Evolutionary conservation across 2,888 invertebrate species (phyloP).

Genomic region (Dynastes tityus): DNA sequence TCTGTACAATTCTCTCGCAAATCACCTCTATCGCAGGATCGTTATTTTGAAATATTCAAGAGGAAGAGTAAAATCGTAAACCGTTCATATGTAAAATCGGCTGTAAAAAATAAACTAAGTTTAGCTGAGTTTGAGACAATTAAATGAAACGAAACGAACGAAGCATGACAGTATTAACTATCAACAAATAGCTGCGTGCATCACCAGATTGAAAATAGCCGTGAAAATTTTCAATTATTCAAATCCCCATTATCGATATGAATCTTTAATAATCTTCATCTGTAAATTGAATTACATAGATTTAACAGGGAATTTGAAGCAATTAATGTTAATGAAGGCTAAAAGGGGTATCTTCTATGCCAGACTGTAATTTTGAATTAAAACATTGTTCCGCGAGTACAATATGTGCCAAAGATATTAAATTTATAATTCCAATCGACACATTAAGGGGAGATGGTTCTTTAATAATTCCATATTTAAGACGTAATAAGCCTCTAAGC

Average conservation of each 20-base stretch:
- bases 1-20: slow-evolving; percentile 4
- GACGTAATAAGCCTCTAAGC: slow-evolving; percentile 9
- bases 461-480: slow-evolving; percentile 20
- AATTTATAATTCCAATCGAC: slow-evolving; percentile 13
- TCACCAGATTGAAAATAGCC: too few relatives aligned
- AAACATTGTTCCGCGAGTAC: slow-evolving; percentile 24
- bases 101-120: too few relatives aligned
- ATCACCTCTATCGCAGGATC: background rate
- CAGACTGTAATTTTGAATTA: slow-evolving; percentile 17
- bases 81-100: too few relatives aligned
- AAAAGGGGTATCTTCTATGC: slow-evolving; percentile 9
- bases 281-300: slow-evolving; percentile 27
- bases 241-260: slow-evolving; percentile 17
- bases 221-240: background rate
- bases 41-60: background rate
- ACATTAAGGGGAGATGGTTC: slow-evolving; percentile 9
- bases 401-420: slow-evolving; percentile 28
- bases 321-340: slow-evolving; percentile 31
- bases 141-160: too few relatives aligned
- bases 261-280: slow-evolving; percentile 29
- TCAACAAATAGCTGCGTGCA: too few relatives aligned
- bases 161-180: too few relatives aligned
- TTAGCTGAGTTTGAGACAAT: background rate
- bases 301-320: slow-evolving; percentile 14
- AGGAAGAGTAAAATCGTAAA: too few relatives aligned